phyloP scores from a whole-genome alignment of 2,888 invertebrate species.

The Eumacrocentrus americanus region DNA sequence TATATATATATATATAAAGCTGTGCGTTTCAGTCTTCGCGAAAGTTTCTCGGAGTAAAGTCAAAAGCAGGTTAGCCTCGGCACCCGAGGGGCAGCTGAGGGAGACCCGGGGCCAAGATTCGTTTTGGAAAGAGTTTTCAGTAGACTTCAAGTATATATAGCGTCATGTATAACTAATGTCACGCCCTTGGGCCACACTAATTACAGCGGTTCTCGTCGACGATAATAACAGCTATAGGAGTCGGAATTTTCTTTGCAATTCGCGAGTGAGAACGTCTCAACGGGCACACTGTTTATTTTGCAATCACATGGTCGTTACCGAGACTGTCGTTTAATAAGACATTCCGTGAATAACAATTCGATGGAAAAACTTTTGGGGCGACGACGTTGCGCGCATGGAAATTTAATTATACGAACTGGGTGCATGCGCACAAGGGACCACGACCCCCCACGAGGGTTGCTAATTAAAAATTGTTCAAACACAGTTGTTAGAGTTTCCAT shows the following conservation, averaged over 20 bases:
- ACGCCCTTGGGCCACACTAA: slow-evolving; percentile 27
- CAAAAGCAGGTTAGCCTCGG: not conserved
- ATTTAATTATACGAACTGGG: slow-evolving; percentile 25
- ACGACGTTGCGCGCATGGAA: slow-evolving; percentile 13
- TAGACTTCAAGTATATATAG: slow-evolving; percentile 32
- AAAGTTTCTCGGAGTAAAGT: slow-evolving; percentile 15
- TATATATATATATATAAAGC: no score
- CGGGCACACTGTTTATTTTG: slow-evolving; percentile 16
- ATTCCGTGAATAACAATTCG: slow-evolving; percentile 28
- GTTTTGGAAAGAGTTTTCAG: not conserved
- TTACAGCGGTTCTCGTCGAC: slow-evolving; percentile 33
- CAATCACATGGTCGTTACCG: slow-evolving; percentile 22
- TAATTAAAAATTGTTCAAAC: slow-evolving; percentile 33
- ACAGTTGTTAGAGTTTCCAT: slow-evolving; percentile 27
- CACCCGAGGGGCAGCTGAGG: not conserved
- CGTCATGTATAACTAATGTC: slow-evolving; percentile 40
- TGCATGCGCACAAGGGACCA: not conserved
- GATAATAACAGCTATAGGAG: slow-evolving; percentile 10
- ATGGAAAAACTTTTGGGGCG: slow-evolving; percentile 23
- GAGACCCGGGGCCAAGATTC: slow-evolving; percentile 12
- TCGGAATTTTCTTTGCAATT: not conserved
- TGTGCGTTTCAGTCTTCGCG: no score
- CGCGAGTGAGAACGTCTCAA: no score
- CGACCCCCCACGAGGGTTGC: slow-evolving; percentile 21
- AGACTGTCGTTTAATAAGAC: slow-evolving; percentile 28